Conservation (phyloP, 2,113 vertebrate species). For the Triplophysa dalaica region DNA sequence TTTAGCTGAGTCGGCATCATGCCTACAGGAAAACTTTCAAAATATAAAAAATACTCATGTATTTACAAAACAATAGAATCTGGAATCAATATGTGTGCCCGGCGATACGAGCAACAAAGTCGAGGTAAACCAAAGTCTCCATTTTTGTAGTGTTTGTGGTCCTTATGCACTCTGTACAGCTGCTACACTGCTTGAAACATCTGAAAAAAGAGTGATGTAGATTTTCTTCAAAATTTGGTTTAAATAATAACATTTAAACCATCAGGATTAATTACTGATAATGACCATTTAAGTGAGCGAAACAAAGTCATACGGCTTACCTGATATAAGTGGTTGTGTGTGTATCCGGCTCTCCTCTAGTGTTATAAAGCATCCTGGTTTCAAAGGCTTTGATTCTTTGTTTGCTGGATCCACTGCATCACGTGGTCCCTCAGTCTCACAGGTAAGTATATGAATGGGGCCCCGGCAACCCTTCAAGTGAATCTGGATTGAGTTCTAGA, state of each 20-base stretch:
- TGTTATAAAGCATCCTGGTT: constrained; percentile 52
- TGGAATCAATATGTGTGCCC: background rate
- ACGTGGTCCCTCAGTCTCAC: constrained; percentile 67
- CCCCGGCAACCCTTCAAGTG: constrained; percentile 84
- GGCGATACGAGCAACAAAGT: background rate
- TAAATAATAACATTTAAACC: too few species aligned
- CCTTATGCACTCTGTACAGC: constrained; percentile 52
- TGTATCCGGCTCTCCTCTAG: constrained; percentile 70
- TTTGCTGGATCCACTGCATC: background rate
- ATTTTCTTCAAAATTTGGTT: too few species aligned
- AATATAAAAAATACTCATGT: constrained; percentile 12
- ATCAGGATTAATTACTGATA: too few species aligned
- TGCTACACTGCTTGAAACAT: constrained; percentile 22
- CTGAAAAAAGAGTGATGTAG: constrained; percentile 31
- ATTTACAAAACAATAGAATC: constrained; percentile 14
- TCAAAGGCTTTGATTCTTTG: background rate
- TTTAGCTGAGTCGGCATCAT: constrained; percentile 24
- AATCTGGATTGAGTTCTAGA: constrained; percentile 83
- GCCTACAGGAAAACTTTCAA: constrained; percentile 51
- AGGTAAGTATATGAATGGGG: constrained; percentile 80
- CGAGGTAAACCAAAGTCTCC: background rate
- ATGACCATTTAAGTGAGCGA: too few species aligned
- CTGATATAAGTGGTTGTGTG: constrained; percentile 48
- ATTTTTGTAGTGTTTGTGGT: background rate
- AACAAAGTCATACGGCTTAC: constrained; percentile 35